Percentiles rank a stretch among this genome's conserved stretches.
Evolutionary conservation across 2,888 invertebrate genomes (phyloP).

Genomic region (Tinea trinotella): DNA sequence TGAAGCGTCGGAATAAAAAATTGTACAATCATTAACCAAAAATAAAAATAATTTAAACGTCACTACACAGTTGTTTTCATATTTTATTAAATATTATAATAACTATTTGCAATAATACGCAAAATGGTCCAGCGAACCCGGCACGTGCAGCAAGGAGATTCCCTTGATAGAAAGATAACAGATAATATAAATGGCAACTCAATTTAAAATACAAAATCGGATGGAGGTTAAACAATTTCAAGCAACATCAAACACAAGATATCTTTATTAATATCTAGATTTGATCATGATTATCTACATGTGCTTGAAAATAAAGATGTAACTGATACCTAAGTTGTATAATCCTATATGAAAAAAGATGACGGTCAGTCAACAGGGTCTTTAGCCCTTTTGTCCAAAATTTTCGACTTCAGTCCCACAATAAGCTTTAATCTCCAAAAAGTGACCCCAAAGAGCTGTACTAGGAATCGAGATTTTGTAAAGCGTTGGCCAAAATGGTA

Average conservation of each 20-base stretch:
- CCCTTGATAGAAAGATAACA: no score
- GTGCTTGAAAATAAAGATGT: constrained; percentile 37
- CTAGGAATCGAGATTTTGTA: constrained; percentile 36
- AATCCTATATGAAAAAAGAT: constrained; percentile 33
- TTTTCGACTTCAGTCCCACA: constrained; percentile 57
- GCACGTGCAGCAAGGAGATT: no score
- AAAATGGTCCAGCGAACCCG: no score
- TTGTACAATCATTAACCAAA: no score
- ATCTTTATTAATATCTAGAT: constrained; percentile 32
- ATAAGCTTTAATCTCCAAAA: constrained; percentile 66
- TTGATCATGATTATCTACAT: constrained; percentile 17
- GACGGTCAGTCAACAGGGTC: constrained; percentile 58
- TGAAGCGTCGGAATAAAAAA: no score
- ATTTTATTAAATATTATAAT: no score
- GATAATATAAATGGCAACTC: neutral
- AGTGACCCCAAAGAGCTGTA: constrained; percentile 65
- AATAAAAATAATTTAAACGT: no score
- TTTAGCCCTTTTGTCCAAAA: constrained; percentile 45
- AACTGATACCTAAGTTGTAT: constrained; percentile 36
- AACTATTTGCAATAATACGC: no score
- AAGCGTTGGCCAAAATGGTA: constrained; percentile 35
- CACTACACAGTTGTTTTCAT: no score
- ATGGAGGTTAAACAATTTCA: constrained; percentile 36
- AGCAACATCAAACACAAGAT: constrained; percentile 36
- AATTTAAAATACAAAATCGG: constrained; percentile 1